Conservation (phyloP, 2,888 invertebrate species). For the Phrixothrix hirtus region DNA sequence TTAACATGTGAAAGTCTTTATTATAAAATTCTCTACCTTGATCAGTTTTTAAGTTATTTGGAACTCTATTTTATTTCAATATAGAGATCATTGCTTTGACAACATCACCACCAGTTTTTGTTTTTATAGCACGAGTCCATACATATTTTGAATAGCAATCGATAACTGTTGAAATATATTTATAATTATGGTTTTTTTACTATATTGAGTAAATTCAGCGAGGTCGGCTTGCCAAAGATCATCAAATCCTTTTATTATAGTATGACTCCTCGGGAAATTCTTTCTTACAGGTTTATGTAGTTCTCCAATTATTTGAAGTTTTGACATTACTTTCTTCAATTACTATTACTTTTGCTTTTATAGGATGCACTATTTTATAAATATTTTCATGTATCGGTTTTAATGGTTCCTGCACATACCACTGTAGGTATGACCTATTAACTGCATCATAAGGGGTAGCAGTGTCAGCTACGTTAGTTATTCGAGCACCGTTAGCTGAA, state of each 20-base stretch:
- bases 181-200: conserved; percentile 43
- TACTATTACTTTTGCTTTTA: neutral
- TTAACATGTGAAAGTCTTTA: conserved; percentile 34
- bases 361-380: neutral
- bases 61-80: conserved; percentile 19
- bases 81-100: conserved; percentile 33
- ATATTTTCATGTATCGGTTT: no score
- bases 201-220: conserved; percentile 47
- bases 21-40: conserved; percentile 42
- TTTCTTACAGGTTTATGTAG: conserved; percentile 49
- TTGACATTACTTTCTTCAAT: conserved; percentile 8
- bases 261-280: conserved; percentile 46
- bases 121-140: conserved; percentile 45
- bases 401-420: no score
- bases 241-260: conserved; percentile 48
- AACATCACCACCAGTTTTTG: conserved; percentile 40
- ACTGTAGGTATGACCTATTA: no score
- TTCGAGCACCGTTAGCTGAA: no score
- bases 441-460: no score
- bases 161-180: conserved; percentile 45
- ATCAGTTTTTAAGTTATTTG: conserved; percentile 40
- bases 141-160: conserved; percentile 49
- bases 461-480: no score
- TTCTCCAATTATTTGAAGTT: no score
- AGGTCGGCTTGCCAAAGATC: conserved; percentile 55